Evolutionary conservation across 2,888 invertebrate genomes (phyloP), one percentile per base, ranked within the genome.

Genomic region (Ceramica pisi): DNA sequence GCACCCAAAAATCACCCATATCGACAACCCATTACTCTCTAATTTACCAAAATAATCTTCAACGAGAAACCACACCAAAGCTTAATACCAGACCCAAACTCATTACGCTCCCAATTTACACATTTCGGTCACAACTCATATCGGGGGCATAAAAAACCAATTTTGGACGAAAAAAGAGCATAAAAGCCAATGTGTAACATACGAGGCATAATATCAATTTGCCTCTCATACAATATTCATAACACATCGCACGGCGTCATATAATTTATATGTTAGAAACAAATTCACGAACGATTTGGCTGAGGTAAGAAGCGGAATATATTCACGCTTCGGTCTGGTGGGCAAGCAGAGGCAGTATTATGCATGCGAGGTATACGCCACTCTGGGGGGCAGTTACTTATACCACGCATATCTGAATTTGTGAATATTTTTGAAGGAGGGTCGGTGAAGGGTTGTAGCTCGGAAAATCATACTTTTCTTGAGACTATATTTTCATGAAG

Each of bases 191-290:
- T 93, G 90, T 90, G 86, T 94, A 93, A 93, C 92, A 86, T 92
- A 93, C 89, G 93, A 90, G 91, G 76, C 85, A 92, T 94, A 94
- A 94, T 96, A 95, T 96, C 95, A 96, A 96, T 95, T 96, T 95
- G 93, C 89, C 82, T 90, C 93, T 95, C 96, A 96, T 96, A 90
- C 93, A 95, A 87, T 94, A 96, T 96, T 95, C 96, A 96, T 95
- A 88, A 83, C 89, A 87, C 91, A 89, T 91, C 91, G 90, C 88
- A 90, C 90, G 90, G 91, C 93, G 95, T 95, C 96, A 95, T 95
- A 95, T 95, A 95, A 95, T 95, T 95, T 95, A 96, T 95, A 95
- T 95, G 93, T 94, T 92, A 92, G 92, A 90, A 94, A 95, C 94
- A 95, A 95, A 94, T 95, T 94, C 93, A 90, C 94, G 90, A 91